Conservation (phyloP, 1,140 invertebrate genomes). For the Nebria ingens region DNA sequence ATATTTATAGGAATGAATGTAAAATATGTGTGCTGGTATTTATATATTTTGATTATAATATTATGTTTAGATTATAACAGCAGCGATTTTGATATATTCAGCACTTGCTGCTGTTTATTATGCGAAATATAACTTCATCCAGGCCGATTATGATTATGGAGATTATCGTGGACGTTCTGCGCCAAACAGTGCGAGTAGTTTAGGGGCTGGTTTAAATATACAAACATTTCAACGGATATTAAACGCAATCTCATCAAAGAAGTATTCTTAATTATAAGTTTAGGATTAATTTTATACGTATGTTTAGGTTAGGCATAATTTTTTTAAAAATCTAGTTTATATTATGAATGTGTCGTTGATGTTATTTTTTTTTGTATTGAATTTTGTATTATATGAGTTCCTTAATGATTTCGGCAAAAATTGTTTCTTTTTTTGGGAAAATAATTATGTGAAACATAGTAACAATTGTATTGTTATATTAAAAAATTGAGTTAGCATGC, state of each 20-base stretch:
- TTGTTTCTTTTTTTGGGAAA: no score
- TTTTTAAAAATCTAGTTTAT: no score
- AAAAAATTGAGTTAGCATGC: no score
- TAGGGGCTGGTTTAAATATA: slow-evolving; percentile 29
- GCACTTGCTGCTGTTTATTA: slow-evolving; percentile 75
- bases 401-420: no score
- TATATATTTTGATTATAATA: neutral
- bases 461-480: no score
- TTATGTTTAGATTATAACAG: slow-evolving; percentile 58
- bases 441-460: no score
- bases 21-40: neutral
- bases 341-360: no score
- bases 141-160: slow-evolving; percentile 59
- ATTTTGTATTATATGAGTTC: no score
- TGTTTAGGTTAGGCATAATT: no score
- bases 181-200: slow-evolving; percentile 2
- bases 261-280: slow-evolving; percentile 29
- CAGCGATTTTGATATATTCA: slow-evolving; percentile 65
- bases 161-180: slow-evolving; percentile 39
- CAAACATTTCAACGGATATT: slow-evolving; percentile 32
- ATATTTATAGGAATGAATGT: no score
- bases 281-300: no score
- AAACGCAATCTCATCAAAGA: slow-evolving; percentile 32
- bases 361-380: no score
- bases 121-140: slow-evolving; percentile 69